Evolutionary conservation across 1,140 invertebrate genomes (phyloP), one percentile per base, ranked within the genome.

Genomic region (Ceratoteleas bidentatus): DNA sequence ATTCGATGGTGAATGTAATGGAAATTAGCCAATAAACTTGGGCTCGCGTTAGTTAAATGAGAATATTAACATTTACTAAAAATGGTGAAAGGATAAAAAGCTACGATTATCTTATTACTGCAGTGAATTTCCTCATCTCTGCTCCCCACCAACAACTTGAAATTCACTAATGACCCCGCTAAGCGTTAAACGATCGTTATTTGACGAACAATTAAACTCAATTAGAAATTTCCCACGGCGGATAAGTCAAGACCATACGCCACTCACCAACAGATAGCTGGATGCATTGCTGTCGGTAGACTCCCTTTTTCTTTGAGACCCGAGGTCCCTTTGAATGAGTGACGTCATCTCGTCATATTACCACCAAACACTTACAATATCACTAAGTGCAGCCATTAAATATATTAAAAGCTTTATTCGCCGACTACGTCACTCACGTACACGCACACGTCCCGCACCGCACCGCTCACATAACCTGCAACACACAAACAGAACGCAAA

Each of bases 291-390:
- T 90, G 56, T 87, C 80, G 32, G 74, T 89, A 10, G 89, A 90
- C 57, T 90, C 89, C 64, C 89, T 87, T 40, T 89, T 90, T 45
- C 62, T 87, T 56, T 86, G 85, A 76, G 88, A 84, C 49, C 73
- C 84, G 33, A 66, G 81, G 62, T 90, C 88, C 81, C 86, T 87
- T 66, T 87, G 87, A 47, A 87, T 33, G 56, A 88, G 56, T 72
- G 89, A 90, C 84, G 89, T 89, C 88, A 90, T 90, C 82, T 84
- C 85, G 40, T 84, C 86, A 86, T 84, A 85, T 87, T 85, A 85
- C 69, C 70, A 70, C 61, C 54, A 49, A 66, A 60, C 72, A 81
- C 70, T 73, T 83, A 45, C 14, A 77, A 74, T 70, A 77, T 60
- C 69, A 64, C 68, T 65, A 68, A 72, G 36, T 66, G 14, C 53